Evolutionary conservation across 2,888 invertebrate species (phyloP), one percentile per base, ranked within the genome.

Genomic region (Ctena decussata): DNA sequence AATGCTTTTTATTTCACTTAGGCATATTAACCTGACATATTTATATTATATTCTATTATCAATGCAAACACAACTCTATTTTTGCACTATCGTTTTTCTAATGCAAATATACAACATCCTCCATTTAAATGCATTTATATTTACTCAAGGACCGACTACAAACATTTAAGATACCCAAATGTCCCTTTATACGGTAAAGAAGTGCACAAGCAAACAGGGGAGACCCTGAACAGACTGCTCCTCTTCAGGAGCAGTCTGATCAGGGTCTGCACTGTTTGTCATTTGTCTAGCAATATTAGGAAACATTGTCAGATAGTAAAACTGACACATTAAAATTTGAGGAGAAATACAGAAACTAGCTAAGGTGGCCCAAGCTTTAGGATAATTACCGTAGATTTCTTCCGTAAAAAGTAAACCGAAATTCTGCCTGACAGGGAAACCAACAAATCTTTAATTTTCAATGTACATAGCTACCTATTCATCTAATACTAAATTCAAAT

Each of bases 91-190:
- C 65, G 21, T n/a, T 65, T 32, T 65, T 65, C 65, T 35, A 65
- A 35, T 1, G 65, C 65, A 65, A 65, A 65, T 35, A 65, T 12
- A 30, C 12, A 11, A 65, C 35, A 65, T 65, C 65, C 35, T 65
- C 30, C 21, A 35, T 65, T 65, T 65, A 65, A 65, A 65, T 65
- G 65, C 21, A 21, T 21, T 35, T 21, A 3, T 65, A 65, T 65
- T 65, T 65, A 65, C 65, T 35, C 24, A 65, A 65, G 65, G 24
- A 35, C 32, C 32, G 27, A 65, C 8, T 65, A 65, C 65, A 65
- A 32, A 65, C 65, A 65, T 65, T n/a, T 30, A 65, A 65, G 65
- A 65, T 65, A 35, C n/a, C n/a, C n/a, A n/a, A n/a, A n/a, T n/a
- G n/a, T n/a, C n/a, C n/a, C n/a, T n/a, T n/a, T n/a, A n/a, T n/a